Evolutionary conservation across 2,797 vertebrate genomes (phyloP).

Genomic region (Onychomys leucogaster): DNA sequence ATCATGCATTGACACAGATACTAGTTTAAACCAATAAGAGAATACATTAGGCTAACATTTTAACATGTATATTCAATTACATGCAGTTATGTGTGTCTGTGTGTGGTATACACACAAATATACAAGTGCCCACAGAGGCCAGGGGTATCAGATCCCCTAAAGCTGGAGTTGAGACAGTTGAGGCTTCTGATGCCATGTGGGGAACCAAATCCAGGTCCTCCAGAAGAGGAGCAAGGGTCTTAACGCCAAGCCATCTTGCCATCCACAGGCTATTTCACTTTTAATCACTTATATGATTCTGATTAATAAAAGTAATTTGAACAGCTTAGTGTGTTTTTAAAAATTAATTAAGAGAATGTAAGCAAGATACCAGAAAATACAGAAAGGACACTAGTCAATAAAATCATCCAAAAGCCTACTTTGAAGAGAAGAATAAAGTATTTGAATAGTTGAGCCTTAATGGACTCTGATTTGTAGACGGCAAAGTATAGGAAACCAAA

Average conservation of each 20-base stretch:
- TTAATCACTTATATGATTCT: conserved; percentile 18
- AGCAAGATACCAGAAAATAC: background rate
- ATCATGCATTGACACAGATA: background rate
- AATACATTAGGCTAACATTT: conserved; percentile 21
- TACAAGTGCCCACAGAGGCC: background rate
- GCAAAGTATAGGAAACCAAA: conserved; percentile 32
- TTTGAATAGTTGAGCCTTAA: conserved; percentile 39
- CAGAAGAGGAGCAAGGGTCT: background rate
- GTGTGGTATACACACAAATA: background rate
- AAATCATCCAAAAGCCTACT: background rate
- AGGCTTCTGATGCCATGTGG: background rate
- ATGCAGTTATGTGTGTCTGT: background rate
- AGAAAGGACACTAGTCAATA: background rate
- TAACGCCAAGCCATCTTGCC: background rate
- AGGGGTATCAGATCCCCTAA: background rate
- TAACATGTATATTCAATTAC: background rate
- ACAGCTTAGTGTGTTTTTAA: conserved; percentile 21
- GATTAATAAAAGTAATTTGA: conserved; percentile 52
- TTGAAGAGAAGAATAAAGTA: background rate
- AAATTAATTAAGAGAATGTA: background rate
- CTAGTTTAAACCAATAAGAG: conserved; percentile 26
- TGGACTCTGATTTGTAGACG: conserved; percentile 30
- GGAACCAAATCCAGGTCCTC: background rate
- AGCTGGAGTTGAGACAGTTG: background rate
- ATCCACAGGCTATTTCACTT: background rate